Conservation (phyloP, 2,888 invertebrate genomes). For the Ectemnius lituratus region DNA sequence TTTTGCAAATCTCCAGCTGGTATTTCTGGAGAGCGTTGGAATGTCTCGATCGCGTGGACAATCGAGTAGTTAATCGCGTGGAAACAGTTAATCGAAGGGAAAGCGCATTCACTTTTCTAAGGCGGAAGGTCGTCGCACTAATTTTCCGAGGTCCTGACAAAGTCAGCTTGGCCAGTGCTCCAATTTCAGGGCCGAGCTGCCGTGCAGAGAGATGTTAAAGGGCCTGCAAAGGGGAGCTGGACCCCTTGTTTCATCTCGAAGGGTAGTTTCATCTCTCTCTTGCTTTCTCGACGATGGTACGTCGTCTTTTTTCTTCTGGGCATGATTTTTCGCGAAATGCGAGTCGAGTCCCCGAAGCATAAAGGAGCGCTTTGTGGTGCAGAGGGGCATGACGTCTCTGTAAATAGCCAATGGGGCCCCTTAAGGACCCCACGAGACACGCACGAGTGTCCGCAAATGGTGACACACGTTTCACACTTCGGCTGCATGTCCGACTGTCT, state of each 20-base stretch:
- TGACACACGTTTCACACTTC: conserved; percentile 56
- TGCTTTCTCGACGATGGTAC: not conserved
- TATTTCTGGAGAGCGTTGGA: too few relatives aligned
- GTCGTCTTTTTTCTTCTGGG: not conserved
- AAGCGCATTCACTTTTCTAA: not conserved
- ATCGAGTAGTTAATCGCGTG: conserved; percentile 33
- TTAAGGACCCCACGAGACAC: conserved; percentile 44
- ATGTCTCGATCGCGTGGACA: not conserved
- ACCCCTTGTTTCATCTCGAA: conserved; percentile 23
- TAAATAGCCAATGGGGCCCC: conserved; percentile 53
- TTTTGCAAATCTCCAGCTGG: not conserved
- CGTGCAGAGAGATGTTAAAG: not conserved
- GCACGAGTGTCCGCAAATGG: conserved; percentile 52
- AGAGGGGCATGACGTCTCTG: conserved; percentile 41
- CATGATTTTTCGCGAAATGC: conserved; percentile 55
- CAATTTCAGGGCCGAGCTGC: not conserved
- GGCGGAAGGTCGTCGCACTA: conserved; percentile 14
- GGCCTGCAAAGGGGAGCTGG: not conserved
- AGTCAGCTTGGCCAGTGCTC: conserved; percentile 14
- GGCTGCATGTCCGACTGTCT: conserved; percentile 19
- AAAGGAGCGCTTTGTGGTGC: conserved; percentile 41
- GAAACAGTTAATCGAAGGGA: conserved; percentile 37
- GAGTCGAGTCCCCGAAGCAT: conserved; percentile 35
- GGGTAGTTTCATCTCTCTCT: not conserved
- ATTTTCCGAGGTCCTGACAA: conserved; percentile 19